phyloP scores from a whole-genome alignment of 2,113 vertebrate genomes.

The Lasiurus cinereus region DNA sequence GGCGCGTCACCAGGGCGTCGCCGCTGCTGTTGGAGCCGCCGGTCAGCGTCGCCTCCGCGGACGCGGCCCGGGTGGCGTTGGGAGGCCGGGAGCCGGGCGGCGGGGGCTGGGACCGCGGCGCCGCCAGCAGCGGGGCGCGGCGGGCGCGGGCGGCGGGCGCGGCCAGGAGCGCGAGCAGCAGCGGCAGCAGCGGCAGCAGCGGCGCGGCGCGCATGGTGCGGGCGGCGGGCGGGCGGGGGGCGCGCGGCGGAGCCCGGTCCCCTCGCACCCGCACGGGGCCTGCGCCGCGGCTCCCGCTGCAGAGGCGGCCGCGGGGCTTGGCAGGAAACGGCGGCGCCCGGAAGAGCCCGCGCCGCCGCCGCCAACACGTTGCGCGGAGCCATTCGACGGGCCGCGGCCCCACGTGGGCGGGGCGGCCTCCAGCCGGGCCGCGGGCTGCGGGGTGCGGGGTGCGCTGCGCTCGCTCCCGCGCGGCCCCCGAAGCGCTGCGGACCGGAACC shows the following conservation, averaged over 20 bases:
- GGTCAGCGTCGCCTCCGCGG: not conserved
- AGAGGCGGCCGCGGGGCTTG: slow-evolving; percentile 66
- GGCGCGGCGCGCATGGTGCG: slow-evolving; percentile 39
- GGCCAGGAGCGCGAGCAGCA: slow-evolving; percentile 75
- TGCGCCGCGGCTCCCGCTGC: slow-evolving; percentile 1
- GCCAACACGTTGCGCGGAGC: slow-evolving; percentile 78
- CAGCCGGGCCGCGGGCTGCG: not conserved
- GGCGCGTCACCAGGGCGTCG: slow-evolving; percentile 83
- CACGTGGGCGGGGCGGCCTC: slow-evolving; percentile 78
- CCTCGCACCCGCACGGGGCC: not conserved
- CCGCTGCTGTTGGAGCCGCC: slow-evolving; percentile 76
- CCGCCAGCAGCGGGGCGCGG: not conserved
- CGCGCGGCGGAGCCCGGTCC: not conserved
- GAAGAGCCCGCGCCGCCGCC: slow-evolving; percentile 75
- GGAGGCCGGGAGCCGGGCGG: not conserved
- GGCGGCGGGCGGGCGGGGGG: not conserved
- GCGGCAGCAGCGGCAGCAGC: not conserved
- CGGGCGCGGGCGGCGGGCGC: slow-evolving; percentile 62
- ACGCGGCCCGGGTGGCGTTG: slow-evolving; percentile 62
- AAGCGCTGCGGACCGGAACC: not conserved
- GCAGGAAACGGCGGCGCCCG: slow-evolving; percentile 82
- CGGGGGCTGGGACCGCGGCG: not conserved
- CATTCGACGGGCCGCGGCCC: slow-evolving; percentile 79
- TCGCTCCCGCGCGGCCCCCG: not conserved
- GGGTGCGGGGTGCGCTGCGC: not conserved